Evolutionary conservation across 2,888 invertebrate genomes (phyloP), one percentile per base, ranked within the genome.

Genomic region (Phlogophora meticulosa): DNA sequence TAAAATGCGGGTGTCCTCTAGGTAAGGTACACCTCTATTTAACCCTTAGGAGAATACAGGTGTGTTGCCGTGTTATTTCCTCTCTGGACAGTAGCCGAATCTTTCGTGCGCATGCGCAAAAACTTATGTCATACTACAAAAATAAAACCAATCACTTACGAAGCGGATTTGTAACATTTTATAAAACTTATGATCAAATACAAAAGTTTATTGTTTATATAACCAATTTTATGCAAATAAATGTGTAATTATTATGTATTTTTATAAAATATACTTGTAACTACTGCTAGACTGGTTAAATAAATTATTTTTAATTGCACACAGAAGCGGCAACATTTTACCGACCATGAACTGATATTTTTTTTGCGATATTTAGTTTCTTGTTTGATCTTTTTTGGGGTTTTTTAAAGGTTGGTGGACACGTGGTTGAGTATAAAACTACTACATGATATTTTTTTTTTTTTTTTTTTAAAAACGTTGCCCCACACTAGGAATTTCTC

Each of bases 191-290:
- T 34, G 24, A 56, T 45, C n/a, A 36, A 51, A 40, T 68, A 56
- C 48, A 70, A 61, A 49, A 61, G 46, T 65, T 71, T 63, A 55
- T 46, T 78, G 15, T 43, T 22, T 28, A 28, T 28, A 28, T 65
- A 17, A 73, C 49, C 53, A 65, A 72, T 76, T 80, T 77, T 66
- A 75, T 81, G 69, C 74, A 81, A 81, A 81, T 81, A 73, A 76
- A 78, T 43, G 43, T 72, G 51, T 76, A 72, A 78, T 75, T 79
- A 81, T 65, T 48, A 38, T 70, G 56, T n/a, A 66, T 66, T 79
- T 73, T 78, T 81, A 63, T 78, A 74, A 58, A 61, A 58, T 77
- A 81, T 72, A 55, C 62, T 38, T 74, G 64, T 72, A 75, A 71
- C 67, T 51, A 55, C 72, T 46, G 71, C 46, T 13, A 13, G 34